Percentiles rank a stretch among this genome's conserved stretches.
phyloP scores from a whole-genome alignment of 2,797 vertebrate species.

The Brotula barbata region DNA sequence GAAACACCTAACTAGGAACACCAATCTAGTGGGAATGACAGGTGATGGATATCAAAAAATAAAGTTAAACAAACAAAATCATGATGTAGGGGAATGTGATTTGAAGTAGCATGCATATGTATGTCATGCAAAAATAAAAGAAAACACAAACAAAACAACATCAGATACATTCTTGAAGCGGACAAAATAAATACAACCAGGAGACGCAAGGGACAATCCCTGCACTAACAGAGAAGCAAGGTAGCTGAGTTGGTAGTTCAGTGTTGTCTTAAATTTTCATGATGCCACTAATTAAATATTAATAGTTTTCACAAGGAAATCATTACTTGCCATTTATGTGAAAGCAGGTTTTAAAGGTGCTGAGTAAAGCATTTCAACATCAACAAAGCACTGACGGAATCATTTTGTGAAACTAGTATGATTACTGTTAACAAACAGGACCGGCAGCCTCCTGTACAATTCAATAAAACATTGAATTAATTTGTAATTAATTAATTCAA shows the following conservation, averaged over 20 bases:
- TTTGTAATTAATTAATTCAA: too few relatives aligned
- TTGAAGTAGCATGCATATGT: conserved; percentile 69
- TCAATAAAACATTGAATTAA: too few relatives aligned
- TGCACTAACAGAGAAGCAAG: conserved; percentile 52
- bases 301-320: conserved; percentile 9
- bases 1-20: conserved; percentile 46
- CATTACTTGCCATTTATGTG: conserved; percentile 46
- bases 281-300: conserved; percentile 22
- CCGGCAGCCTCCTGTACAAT: too few relatives aligned
- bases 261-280: conserved; percentile 21
- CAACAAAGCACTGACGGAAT: conserved; percentile 7
- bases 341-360: conserved; percentile 38
- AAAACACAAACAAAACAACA: conserved; percentile 24
- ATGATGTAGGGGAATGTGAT: conserved; percentile 45
- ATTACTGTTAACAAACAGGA: conserved; percentile 19
- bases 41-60: conserved; percentile 39
- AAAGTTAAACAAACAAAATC: conserved; percentile 35
- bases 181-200: conserved; percentile 50
- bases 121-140: conserved; percentile 48
- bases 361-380: conserved; percentile 48
- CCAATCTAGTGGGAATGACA: conserved; percentile 59
- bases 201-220: conserved; percentile 48
- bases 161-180: conserved; percentile 48
- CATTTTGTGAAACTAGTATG: conserved; percentile 11
- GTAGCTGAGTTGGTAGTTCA: conserved; percentile 35